Conservation (phyloP, 2,797 vertebrate genomes). For the Liparis tanakae region DNA sequence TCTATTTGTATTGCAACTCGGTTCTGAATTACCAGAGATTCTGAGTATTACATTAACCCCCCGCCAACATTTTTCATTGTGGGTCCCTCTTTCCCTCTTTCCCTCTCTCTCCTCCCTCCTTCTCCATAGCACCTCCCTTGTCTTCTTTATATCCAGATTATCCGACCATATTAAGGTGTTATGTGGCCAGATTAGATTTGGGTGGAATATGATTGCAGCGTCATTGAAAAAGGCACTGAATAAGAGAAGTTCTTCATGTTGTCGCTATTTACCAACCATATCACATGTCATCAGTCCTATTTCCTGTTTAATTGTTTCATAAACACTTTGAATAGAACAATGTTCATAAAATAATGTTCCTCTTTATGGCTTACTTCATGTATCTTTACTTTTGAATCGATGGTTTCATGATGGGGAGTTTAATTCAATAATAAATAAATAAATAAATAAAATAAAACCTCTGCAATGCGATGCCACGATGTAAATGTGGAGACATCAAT, state of each 20-base stretch:
- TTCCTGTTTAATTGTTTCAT: conserved; percentile 14
- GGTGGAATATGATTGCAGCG: conserved; percentile 71
- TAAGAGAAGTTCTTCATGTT: conserved; percentile 46
- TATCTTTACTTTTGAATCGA: neutral
- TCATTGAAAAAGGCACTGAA: conserved; percentile 63
- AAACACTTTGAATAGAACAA: conserved; percentile 5
- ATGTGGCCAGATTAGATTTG: conserved; percentile 71
- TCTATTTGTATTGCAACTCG: neutral
- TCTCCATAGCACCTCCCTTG: too few relatives aligned
- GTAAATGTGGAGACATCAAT: conserved; percentile 75
- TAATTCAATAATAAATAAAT: conserved; percentile 26
- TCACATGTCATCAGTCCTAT: conserved; percentile 4
- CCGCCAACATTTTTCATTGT: too few relatives aligned
- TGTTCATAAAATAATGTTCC: neutral
- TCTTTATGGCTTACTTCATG: conserved; percentile 2
- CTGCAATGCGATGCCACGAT: conserved; percentile 51
- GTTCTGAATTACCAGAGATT: neutral
- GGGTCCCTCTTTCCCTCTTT: too few relatives aligned
- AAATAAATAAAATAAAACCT: too few relatives aligned
- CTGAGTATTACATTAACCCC: neutral
- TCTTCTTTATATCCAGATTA: conserved; percentile 70
- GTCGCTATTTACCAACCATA: conserved; percentile 8
- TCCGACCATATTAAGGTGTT: conserved; percentile 73
- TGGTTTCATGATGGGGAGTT: conserved; percentile 4
- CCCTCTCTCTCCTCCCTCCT: too few relatives aligned